These are phyloP conservation scores for Dorcus hopei DNA, from an alignment of 2,888 invertebrate genomes.

Conservation along the genomic window DNA sequence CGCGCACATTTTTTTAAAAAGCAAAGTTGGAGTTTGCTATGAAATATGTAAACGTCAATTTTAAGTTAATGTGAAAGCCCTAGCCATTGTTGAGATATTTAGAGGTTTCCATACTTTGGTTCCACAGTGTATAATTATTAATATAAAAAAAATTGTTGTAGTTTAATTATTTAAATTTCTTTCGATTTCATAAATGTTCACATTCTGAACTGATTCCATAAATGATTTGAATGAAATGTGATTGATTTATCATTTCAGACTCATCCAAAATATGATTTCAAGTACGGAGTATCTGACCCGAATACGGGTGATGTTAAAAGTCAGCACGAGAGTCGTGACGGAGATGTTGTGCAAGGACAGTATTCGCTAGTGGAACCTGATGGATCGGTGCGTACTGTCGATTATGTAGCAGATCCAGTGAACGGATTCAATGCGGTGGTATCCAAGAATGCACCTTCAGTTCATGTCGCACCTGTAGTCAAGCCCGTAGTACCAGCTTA, in stretches of 20 bases:
- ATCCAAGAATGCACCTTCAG: constrained; percentile 53
- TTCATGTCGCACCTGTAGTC: constrained; percentile 46
- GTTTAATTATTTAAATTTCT: no score
- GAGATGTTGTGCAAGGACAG: constrained; percentile 58
- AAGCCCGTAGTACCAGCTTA: constrained; percentile 32
- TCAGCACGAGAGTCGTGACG: constrained; percentile 60
- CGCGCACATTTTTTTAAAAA: no score
- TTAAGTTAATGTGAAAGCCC: no score
- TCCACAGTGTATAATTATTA: no score
- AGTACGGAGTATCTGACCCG: constrained; percentile 61
- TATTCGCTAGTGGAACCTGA: constrained; percentile 50
- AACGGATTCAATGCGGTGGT: constrained; percentile 60
- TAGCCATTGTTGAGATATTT: no score
- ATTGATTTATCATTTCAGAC: constrained; percentile 43
- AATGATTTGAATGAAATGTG: no score
- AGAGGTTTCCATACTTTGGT: no score
- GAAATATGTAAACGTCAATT: no score
- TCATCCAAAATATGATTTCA: constrained; percentile 59
- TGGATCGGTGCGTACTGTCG: constrained; percentile 48
- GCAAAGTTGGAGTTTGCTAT: no score
- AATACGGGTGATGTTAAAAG: constrained; percentile 61
- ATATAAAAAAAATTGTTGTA: no score
- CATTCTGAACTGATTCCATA: no score
- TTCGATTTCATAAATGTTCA: no score
- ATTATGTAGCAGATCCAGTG: constrained; percentile 58